Evolutionary conservation across 2,888 invertebrate species (phyloP).

Genomic region (Teleiodes luculella): DNA sequence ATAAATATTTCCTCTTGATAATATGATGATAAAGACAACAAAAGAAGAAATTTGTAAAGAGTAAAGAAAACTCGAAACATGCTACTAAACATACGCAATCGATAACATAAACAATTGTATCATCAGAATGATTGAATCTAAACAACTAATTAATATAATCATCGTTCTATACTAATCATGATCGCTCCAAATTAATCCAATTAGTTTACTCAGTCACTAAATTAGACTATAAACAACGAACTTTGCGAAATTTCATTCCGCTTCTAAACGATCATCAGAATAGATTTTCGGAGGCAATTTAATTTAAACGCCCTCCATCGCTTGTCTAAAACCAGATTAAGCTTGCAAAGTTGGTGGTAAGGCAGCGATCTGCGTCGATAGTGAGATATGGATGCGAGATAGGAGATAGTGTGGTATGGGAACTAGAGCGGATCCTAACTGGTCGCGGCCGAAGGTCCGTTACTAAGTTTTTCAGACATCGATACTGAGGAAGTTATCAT

Average conservation of each 20-base stretch:
- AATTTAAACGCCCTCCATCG: not conserved
- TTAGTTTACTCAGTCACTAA: not conserved
- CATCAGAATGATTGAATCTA: no score
- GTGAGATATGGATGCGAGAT: no score
- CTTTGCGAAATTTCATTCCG: not conserved
- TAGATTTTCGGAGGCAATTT: not conserved
- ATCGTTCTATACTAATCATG: not conserved
- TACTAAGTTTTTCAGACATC: slow-evolving; percentile 33
- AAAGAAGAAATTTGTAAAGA: no score
- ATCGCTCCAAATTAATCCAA: not conserved
- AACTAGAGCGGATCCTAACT: slow-evolving; percentile 66
- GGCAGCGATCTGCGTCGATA: not conserved
- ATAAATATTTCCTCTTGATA: no score
- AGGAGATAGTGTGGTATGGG: no score
- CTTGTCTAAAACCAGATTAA: not conserved
- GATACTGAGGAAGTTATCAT: not conserved
- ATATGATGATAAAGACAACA: no score
- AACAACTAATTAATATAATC: not conserved
- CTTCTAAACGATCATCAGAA: no score
- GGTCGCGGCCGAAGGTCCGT: slow-evolving; percentile 42
- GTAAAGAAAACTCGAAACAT: no score
- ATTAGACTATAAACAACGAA: not conserved
- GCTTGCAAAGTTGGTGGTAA: not conserved
- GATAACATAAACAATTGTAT: not conserved
- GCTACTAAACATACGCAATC: no score